Base-by-base conservation (phyloP, 2,113 vertebrate species). In the Chaetorhynchus papuensis region DNA sequence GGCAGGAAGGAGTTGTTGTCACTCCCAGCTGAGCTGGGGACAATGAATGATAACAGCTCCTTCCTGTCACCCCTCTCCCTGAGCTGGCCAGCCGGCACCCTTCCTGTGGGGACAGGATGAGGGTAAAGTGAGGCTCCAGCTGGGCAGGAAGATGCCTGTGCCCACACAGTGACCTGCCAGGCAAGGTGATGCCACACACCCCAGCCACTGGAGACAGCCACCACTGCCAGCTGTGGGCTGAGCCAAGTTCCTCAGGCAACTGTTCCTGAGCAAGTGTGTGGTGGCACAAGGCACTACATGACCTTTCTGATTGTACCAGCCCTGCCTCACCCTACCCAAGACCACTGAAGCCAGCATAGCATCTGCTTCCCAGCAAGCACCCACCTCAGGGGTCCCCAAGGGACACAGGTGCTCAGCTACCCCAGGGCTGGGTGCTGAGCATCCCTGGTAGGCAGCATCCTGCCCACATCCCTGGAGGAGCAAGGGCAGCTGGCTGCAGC, bases 1-100 rank as follows among this genome's bases (percentile, higher is more conserved):
- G 47, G 66, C 71, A 96, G 95, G 96, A 96, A 96, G 85, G 82
- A 90, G 79, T 31, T 85, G 87, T 49, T 91, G 92, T 94, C 82
- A 92, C 50, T 93, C 79, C 75, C 88, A 77, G 92, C 88, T 90
- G 63, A 88, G 92, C 92, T 39, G 75, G 54, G 54, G 88, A 94
- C 94, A 97, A 95, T 85, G 66, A 76, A 74, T 77, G 88, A 86
- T 81, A 95, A 88, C 90, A 92, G 54, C 66, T 93, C 83, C 83
- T 96, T 96, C 96, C 94, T 88, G 95, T 27, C 37, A 19, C 59
- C 75, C 49, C 57, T 64, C 70, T 87, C 78, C 28, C 35, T 21
- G 53, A 37, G 82, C 66, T 28, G 2, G 41, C 53, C 78, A 45
- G 74, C 31, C 11, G 0, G 78, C 78, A 61, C 66, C 41, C 63